Evolutionary conservation across 2,113 vertebrate species (phyloP), one percentile per base, ranked within the genome.

Genomic region (Amphiprion percula): DNA sequence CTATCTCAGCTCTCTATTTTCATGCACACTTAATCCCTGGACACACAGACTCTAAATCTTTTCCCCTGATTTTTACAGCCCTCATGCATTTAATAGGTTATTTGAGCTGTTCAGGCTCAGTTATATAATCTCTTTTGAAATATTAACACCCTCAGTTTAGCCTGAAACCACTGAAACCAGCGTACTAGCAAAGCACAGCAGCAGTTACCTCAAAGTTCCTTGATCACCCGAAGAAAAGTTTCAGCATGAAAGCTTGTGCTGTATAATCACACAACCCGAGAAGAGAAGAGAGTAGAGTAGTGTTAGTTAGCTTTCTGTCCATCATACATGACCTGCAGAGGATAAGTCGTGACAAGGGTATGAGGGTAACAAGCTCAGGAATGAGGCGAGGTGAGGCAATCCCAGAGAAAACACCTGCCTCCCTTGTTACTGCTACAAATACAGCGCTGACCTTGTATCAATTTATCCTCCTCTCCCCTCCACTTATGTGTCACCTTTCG

Each of bases 391-490:
- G 67, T 21, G 59, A 72, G 17, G 60, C 39, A 0, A 53, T 68
- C 46, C 15, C 49, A 2, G 44, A 50, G 68, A 64, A 66, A 87
- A 90, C 92, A 93, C 87, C 92, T 92, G 92, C 82, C 70, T 78
- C 87, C 82, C 80, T 91, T 60, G 63, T 92, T 87, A 90, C 52
- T n/a, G 67, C 56, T 69, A 77, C 83, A 85, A 89, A 89, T 66
- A 16, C 76, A 62, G 53, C 0, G 19, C 70, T 83, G 63, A 87
- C 78, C 67, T 37, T 79, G 64, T 21, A 37, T 33, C 72, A 21
- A 77, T 58, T 58, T 65, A 17, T 76, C 58, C 26, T 23, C 46
- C 46, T 0, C 53, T 28, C 21, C 4, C 16, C 17, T 41, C 71
- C 4, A 70, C 19, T 41, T 30, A 24, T 0, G 3, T 30, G 3